A percentile compares a stretch with the other conserved stretches of the same genome.
Conservation (phyloP, 2,113 vertebrate genomes). For the Pseudorasbora parva region DNA sequence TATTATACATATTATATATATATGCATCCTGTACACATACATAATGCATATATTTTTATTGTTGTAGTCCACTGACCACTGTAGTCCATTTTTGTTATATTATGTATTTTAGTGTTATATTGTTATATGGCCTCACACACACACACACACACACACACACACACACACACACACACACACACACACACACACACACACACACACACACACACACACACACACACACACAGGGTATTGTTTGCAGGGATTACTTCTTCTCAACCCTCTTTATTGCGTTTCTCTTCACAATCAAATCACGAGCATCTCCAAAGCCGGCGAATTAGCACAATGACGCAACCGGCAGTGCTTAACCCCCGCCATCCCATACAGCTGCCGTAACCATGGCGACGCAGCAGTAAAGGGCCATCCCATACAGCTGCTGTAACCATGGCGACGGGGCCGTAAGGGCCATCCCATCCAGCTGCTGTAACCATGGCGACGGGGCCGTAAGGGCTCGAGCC, state of each 20-base stretch:
- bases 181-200: background rate
- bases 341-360: background rate
- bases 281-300: background rate
- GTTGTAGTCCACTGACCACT: too few relatives aligned
- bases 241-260: background rate
- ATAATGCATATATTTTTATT: too few relatives aligned
- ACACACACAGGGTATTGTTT: background rate
- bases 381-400: slow-evolving; percentile 37
- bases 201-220: background rate
- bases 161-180: background rate
- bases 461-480: too few relatives aligned
- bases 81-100: too few relatives aligned
- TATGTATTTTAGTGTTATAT: background rate
- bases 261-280: background rate
- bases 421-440: too few relatives aligned
- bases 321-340: slow-evolving; percentile 20
- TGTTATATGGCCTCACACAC: background rate
- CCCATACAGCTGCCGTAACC: slow-evolving; percentile 35
- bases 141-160: background rate
- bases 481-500: too few relatives aligned
- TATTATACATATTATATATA: too few relatives aligned
- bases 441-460: too few relatives aligned
- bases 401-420: too few relatives aligned
- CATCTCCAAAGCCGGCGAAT: slow-evolving; percentile 1
- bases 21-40: too few relatives aligned